Evolutionary conservation across 1,140 invertebrate genomes (phyloP).

Genomic region (Neomicropteryx cornuta): DNA sequence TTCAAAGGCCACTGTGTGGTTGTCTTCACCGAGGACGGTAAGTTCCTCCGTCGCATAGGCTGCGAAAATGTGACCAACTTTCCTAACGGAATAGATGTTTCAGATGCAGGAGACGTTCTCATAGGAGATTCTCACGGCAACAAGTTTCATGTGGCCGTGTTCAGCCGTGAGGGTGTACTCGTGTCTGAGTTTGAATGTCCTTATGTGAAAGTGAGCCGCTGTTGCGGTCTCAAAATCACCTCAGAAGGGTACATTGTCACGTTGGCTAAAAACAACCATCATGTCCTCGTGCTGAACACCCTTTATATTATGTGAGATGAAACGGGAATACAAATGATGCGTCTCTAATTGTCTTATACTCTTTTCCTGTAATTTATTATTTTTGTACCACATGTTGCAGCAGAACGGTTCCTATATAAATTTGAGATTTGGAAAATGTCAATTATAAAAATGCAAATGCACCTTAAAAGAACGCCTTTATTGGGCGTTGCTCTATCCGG

Average conservation of each 20-base stretch:
- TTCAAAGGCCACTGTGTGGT: conserved; percentile 97
- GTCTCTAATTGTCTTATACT: conserved; percentile 35
- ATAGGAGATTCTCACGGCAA: conserved; percentile 97
- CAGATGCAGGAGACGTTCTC: conserved; percentile 88
- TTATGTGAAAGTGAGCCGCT: conserved; percentile 85
- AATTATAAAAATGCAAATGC: no score
- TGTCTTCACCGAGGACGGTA: conserved; percentile 86
- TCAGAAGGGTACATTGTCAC: conserved; percentile 94
- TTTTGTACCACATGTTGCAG: no score
- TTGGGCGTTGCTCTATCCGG: no score
- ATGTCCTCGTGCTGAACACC: conserved; percentile 91
- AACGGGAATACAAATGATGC: conserved; percentile 9
- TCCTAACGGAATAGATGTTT: conserved; percentile 96
- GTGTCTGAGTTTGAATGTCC: conserved; percentile 94
- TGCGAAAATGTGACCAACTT: conserved; percentile 93
- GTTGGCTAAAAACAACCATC: conserved; percentile 96
- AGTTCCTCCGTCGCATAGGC: conserved; percentile 85
- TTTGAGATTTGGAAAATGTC: no score
- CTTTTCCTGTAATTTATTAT: conserved; percentile 40
- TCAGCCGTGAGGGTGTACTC: conserved; percentile 73
- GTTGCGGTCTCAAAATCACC: conserved; percentile 94
- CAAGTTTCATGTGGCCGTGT: conserved; percentile 92
- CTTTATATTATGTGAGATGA: conserved; percentile 76
- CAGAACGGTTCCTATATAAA: no score
- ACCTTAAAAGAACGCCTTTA: no score